A percentile compares a stretch with the other conserved stretches of the same genome.
These are phyloP conservation scores for Ibycter americanus DNA, from an alignment of 2,797 vertebrate species.

Conservation along the genomic window DNA sequence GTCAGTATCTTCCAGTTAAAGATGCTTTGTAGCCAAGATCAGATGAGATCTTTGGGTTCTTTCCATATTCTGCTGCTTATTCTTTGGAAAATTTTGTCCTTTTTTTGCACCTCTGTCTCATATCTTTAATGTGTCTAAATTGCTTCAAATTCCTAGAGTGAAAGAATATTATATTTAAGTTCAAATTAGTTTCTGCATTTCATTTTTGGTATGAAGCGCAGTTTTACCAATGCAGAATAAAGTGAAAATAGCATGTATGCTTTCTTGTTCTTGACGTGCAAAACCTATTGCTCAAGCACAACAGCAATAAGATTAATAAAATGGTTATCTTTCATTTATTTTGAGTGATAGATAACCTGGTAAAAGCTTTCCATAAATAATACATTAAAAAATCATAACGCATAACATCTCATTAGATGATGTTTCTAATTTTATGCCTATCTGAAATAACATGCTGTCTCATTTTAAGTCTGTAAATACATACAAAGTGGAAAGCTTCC, in stretches of 20 bases:
- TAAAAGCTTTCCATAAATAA: conserved; percentile 46
- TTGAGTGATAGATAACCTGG: conserved; percentile 35
- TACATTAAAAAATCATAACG: conserved; percentile 46
- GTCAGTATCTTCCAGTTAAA: background rate
- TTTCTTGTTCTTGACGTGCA: conserved; percentile 7
- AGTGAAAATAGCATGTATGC: background rate
- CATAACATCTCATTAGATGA: conserved; percentile 21
- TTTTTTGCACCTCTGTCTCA: background rate
- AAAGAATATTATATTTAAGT: background rate
- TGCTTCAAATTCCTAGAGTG: background rate
- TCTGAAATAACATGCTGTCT: conserved; percentile 38
- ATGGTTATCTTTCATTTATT: conserved; percentile 30
- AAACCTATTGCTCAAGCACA: conserved; percentile 1
- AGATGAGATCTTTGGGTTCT: background rate
- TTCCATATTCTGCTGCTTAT: background rate
- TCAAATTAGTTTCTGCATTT: conserved; percentile 13
- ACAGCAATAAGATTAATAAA: conserved; percentile 1
- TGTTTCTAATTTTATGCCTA: conserved; percentile 43
- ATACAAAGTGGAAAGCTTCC: background rate
- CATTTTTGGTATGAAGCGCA: background rate
- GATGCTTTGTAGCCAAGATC: background rate
- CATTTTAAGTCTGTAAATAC: conserved; percentile 54
- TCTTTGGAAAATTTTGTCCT: background rate
- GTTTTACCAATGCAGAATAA: conserved; percentile 11
- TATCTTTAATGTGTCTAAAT: background rate